Evolutionary conservation across 2,797 vertebrate genomes (phyloP).

Genomic region (Onychomys torridus): DNA sequence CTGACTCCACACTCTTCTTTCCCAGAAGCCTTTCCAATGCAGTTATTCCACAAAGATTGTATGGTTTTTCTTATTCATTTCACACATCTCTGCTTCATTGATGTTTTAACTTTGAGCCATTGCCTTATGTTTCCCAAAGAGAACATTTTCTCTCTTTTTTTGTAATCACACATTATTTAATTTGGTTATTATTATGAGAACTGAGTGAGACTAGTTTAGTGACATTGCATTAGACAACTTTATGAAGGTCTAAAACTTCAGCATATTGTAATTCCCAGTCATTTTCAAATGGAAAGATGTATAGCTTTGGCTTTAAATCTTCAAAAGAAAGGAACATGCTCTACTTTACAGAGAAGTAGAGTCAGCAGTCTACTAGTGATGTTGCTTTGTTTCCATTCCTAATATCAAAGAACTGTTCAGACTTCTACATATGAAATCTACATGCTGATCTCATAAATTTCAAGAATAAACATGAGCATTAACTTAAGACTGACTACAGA

Average conservation of each 20-base stretch:
- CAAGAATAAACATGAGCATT: neutral
- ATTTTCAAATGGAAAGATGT: neutral
- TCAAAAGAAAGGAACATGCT: neutral
- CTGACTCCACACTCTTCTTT: neutral
- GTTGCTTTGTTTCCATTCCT: conserved; percentile 2
- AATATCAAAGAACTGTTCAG: neutral
- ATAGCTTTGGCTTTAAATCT: neutral
- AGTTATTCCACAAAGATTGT: neutral
- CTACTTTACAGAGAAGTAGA: neutral
- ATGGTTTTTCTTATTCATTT: neutral
- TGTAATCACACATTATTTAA: neutral
- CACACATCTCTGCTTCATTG: neutral
- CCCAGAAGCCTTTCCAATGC: accelerated
- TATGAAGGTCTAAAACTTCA: neutral
- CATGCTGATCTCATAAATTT: neutral
- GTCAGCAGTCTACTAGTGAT: neutral
- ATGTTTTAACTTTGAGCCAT: neutral
- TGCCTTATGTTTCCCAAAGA: neutral
- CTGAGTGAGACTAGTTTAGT: neutral
- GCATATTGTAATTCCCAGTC: neutral
- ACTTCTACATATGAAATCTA: neutral
- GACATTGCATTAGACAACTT: neutral
- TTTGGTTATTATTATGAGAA: neutral
- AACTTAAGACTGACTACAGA: neutral
- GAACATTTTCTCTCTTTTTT: neutral